Base-by-base conservation (phyloP, 2,797 vertebrate species). In the Cynopterus sphinx region DNA sequence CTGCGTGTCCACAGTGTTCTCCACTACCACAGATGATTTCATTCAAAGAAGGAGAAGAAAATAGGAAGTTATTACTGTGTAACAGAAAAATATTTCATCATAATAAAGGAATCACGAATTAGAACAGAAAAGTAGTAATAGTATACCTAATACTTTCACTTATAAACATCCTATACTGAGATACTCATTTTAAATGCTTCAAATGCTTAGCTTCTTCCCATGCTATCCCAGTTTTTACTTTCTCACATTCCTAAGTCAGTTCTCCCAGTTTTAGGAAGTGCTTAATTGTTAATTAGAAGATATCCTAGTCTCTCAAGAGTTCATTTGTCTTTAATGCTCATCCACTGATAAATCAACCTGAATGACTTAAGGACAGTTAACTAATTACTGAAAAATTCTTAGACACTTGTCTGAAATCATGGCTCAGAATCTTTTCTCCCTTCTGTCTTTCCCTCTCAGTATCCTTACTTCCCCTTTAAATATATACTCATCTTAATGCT, bases 281-380 rank as follows among this genome's bases (percentile, higher is more conserved):
- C 51, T 49, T 90, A 33, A 39, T 57, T 90, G 36, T 71, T 91
- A 61, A 67, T 74, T 95, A 68, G 83, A 87, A 67, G 22, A 67
- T 74, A 75, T 49, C 21, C 22, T 89, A 13, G n/a, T 90, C 70
- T 96, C 57, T 70, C 19, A 68, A 92, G 51, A 94, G 74, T 78
- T 75, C 82, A 78, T 95, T 95, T 95, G 68, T 85, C 46, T 55
- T 93, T 95, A 71, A 49, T 93, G 53, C 65, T 91, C 2, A 89
- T 59, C 43, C 22, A 70, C 65, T 94, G 74, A 81, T 70, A 81
- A 96, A 70, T 87, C 71, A 89, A 28, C 73, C 73, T 67, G 21
- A 43, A 21, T 90, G 36, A 92, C n/a, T 71, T 87, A 88, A 51
- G 92, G 33, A 87, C n/a, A 94, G n/a, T 82, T 46, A 17, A 17